Evolutionary conservation across 2,888 invertebrate genomes (phyloP).

Genomic region (Monochamus alternatus): DNA sequence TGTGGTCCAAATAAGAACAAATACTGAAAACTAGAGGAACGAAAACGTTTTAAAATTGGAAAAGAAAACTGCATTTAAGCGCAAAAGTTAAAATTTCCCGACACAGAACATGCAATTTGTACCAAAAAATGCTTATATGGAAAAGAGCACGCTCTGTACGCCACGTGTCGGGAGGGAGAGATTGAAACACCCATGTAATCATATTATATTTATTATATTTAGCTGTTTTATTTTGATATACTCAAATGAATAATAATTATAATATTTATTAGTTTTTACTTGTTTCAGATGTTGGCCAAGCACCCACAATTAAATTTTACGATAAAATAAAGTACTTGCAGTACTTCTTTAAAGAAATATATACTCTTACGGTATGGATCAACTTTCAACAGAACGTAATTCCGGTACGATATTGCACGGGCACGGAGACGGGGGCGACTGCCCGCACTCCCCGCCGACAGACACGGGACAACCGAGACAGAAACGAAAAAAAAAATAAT

Average conservation of each 20-base stretch:
- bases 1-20: too few species aligned
- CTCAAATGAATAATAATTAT: conserved; percentile 61
- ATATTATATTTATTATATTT: conserved; percentile 58
- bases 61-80: too few species aligned
- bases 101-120: too few species aligned
- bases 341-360: conserved; percentile 47
- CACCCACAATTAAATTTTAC: conserved; percentile 60
- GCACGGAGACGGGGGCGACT: neutral
- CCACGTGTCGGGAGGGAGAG: neutral
- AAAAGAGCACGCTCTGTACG: neutral
- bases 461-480: conserved; percentile 11
- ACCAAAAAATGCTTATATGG: too few species aligned
- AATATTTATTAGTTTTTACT: conserved; percentile 62
- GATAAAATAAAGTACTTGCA: conserved; percentile 56
- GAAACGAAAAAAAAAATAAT: conserved; percentile 25
- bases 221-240: conserved; percentile 64
- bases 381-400: conserved; percentile 28
- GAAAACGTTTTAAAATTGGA: too few species aligned
- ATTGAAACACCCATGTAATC: conserved; percentile 31
- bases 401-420: neutral
- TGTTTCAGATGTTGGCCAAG: conserved; percentile 58
- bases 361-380: conserved; percentile 46
- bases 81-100: too few species aligned
- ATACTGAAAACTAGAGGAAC: too few species aligned
- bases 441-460: neutral